phyloP scores from a whole-genome alignment of 2,888 invertebrate genomes.

The Lepidocyrtinus sp. region DNA sequence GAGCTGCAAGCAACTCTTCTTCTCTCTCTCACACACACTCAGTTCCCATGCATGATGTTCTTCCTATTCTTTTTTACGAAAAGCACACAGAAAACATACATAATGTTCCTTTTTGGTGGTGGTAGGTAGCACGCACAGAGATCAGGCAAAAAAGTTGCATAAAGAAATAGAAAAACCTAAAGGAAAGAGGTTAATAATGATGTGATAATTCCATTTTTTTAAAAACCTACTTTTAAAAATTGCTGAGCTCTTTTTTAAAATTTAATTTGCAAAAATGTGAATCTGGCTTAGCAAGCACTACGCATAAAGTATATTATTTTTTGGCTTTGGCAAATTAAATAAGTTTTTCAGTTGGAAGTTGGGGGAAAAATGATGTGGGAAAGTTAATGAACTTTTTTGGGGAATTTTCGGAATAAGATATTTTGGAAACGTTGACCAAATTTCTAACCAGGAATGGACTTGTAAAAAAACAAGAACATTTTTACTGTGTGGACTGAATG shows the following conservation, averaged over 20 bases:
- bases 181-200: conserved; percentile 1
- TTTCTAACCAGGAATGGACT: not conserved
- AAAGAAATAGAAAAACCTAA: not conserved
- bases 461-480: not conserved
- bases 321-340: not conserved
- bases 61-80: conserved; percentile 12
- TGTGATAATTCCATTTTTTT: conserved; percentile 10
- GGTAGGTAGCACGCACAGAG: conserved; percentile 10
- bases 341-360: not conserved
- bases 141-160: conserved; percentile 4
- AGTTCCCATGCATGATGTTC: conserved; percentile 11
- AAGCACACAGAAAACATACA: conserved; percentile 1
- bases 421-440: not conserved
- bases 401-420: not conserved
- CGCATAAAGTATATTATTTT: not conserved
- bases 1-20: not conserved
- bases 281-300: not conserved
- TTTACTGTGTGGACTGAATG: not conserved
- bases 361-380: not conserved
- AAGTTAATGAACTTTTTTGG: not conserved
- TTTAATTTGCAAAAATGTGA: conserved; percentile 3
- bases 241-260: not conserved
- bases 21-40: no score
- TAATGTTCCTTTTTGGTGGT: conserved; percentile 13
- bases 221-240: not conserved